Evolutionary conservation across 2,888 invertebrate genomes (phyloP).

Genomic region (Mesorhabditis spiculigera): DNA sequence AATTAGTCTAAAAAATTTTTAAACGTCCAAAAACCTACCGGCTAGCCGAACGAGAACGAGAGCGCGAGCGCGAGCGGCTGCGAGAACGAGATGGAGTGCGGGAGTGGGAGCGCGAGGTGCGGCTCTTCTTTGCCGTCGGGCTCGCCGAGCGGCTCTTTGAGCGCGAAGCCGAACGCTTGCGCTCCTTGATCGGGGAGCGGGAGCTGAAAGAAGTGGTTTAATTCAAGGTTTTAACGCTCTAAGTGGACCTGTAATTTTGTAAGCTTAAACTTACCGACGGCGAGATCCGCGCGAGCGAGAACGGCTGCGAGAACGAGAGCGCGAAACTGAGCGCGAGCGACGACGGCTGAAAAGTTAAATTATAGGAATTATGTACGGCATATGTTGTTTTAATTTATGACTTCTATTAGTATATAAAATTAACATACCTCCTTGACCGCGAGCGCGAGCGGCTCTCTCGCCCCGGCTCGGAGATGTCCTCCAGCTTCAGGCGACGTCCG

Average conservation of each 20-base stretch:
- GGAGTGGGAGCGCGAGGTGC: slow-evolving; percentile 7
- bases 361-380: too few relatives aligned
- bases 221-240: too few relatives aligned
- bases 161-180: too few relatives aligned
- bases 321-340: slow-evolving; percentile 9
- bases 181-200: too few relatives aligned
- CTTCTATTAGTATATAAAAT: too few relatives aligned
- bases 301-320: slow-evolving; percentile 14
- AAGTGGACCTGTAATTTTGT: too few relatives aligned
- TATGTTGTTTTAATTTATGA: too few relatives aligned
- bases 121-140: background rate
- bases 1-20: too few relatives aligned
- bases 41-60: too few relatives aligned
- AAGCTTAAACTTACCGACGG: background rate
- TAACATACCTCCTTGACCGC: slow-evolving; percentile 8
- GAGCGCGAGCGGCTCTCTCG: background rate
- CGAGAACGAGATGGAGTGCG: slow-evolving; percentile 7
- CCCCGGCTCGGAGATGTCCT: slow-evolving; percentile 71
- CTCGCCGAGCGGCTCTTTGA: slow-evolving; percentile 3
- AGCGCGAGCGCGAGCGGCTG: background rate
- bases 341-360: background rate
- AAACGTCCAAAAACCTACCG: too few relatives aligned
- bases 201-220: too few relatives aligned
- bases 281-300: slow-evolving; percentile 9
- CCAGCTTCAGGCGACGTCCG: slow-evolving; percentile 83